Evolutionary conservation across 2,797 vertebrate genomes (phyloP), one percentile per base, ranked within the genome.

Genomic region (Schizopygopsis pylzovi): DNA sequence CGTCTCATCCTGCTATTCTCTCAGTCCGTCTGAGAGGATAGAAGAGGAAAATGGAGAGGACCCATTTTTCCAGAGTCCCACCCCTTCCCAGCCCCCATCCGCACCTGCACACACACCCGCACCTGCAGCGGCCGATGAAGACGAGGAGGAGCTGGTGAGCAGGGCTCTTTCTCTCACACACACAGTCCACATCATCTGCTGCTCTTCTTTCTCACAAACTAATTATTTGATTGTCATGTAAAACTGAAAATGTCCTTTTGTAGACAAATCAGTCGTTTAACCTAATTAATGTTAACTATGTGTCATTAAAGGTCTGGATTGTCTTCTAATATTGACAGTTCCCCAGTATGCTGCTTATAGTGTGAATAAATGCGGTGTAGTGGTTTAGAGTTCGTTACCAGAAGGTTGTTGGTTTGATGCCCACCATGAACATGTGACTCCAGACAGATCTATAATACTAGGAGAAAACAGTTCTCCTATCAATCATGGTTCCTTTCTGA

Each of bases 141-240:
- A 99, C 2, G 98, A 99, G 0, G 98, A 99, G 0, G 98, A 99
- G 91, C 93, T 97, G 97, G 98, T 98, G 95, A 92, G 97, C 90
- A 92, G 91, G 76, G 39, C 85, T 87, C 87, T 88, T 84, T 83
- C 28, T 41, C 12, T 20, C 63, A 22, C 28, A 18, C 77, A 9
- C 45, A 68, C 81, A 71, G 37, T 18, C 71, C n/a, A 49, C 45
- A 76, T 11, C 72, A 22, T 33, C 47, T 76, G 28, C 47, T 33
- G 8, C 47, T 72, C 6, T 10, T 49, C 71, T 18, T 6, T 49
- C 47, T 52, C 47, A 75, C 72, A 52, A 75, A 52, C 15, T 18
- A 28, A 28, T 49, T 49, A 11, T 52, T 20, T 52, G 16, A 52
- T 33, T 75, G 8, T 33, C 45, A 33, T 6, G 11, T 49, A 33